A percentile compares a stretch with the other conserved stretches of the same genome.
Evolutionary conservation across 2,888 invertebrate genomes (phyloP).

Genomic region (Chrysopilus asiliformis): DNA sequence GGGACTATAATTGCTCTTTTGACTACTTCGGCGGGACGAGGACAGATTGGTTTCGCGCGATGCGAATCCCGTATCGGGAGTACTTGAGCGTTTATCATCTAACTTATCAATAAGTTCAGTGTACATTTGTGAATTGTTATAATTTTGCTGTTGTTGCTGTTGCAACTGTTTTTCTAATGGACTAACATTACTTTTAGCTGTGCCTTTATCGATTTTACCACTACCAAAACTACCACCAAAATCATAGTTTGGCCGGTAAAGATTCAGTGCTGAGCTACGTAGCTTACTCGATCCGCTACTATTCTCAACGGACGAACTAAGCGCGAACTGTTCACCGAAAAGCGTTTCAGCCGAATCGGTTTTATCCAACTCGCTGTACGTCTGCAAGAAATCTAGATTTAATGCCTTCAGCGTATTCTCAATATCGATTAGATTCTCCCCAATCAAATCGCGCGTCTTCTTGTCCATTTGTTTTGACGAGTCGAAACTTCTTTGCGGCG

Average conservation of each 20-base stretch:
- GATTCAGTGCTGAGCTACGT: slow-evolving; percentile 5
- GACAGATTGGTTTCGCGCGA: slow-evolving; percentile 35
- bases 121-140: slow-evolving; percentile 16
- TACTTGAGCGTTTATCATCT: slow-evolving; percentile 34
- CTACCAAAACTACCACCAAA: slow-evolving; percentile 27
- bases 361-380: slow-evolving; percentile 35
- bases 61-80: slow-evolving; percentile 35
- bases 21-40: slow-evolving; percentile 34
- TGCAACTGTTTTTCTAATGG: slow-evolving; percentile 30
- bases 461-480: slow-evolving; percentile 15
- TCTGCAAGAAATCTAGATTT: slow-evolving; percentile 36
- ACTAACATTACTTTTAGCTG: slow-evolving; percentile 28
- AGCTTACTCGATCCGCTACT: slow-evolving; percentile 22
- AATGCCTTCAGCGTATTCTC: slow-evolving; percentile 35
- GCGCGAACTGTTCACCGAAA: slow-evolving; percentile 23
- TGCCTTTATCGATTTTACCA: slow-evolving; percentile 28
- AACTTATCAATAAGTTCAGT: slow-evolving; percentile 22
- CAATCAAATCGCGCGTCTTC: slow-evolving; percentile 27
- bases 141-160: slow-evolving; percentile 25
- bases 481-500: not conserved
- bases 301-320: slow-evolving; percentile 28
- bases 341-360: slow-evolving; percentile 36
- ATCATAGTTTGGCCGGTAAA: slow-evolving; percentile 4
- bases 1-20: slow-evolving; percentile 35
- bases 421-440: slow-evolving; percentile 35